These are phyloP conservation scores for Microctonus aethiopoides DNA, from an alignment of 2,888 invertebrate genomes.

Conservation along the genomic window DNA sequence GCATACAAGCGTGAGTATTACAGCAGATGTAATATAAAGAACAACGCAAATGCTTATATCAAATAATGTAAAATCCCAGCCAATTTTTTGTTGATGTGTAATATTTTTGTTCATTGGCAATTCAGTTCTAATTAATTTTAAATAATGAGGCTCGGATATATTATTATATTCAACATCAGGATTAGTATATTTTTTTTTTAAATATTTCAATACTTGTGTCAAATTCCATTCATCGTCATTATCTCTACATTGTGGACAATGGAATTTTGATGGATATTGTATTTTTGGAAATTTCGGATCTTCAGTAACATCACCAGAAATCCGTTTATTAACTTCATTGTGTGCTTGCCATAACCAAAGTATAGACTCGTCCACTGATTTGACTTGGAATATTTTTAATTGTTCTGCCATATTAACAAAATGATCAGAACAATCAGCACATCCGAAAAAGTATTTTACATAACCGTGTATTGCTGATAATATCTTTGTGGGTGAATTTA, in stretches of 20 bases:
- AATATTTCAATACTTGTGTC: slow-evolving; percentile 73
- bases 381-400: slow-evolving; percentile 77
- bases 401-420: slow-evolving; percentile 86
- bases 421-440: slow-evolving; percentile 89
- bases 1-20: slow-evolving; percentile 80
- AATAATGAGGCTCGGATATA: not conserved
- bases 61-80: slow-evolving; percentile 73
- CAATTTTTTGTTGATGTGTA: slow-evolving; percentile 47
- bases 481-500: slow-evolving; percentile 74
- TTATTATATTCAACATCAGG: slow-evolving; percentile 47
- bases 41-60: slow-evolving; percentile 83
- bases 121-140: slow-evolving; percentile 39
- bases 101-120: slow-evolving; percentile 43
- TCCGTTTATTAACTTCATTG: slow-evolving; percentile 89
- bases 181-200: slow-evolving; percentile 70
- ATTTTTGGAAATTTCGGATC: slow-evolving; percentile 91
- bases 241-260: slow-evolving; percentile 78
- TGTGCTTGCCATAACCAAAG: slow-evolving; percentile 96
- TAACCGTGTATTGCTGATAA: slow-evolving; percentile 88
- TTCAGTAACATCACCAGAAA: slow-evolving; percentile 88
- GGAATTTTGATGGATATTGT: slow-evolving; percentile 81
- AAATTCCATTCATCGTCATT: slow-evolving; percentile 73
- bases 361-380: slow-evolving; percentile 79
- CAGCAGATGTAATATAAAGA: slow-evolving; percentile 79
- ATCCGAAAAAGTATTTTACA: slow-evolving; percentile 92